Evolutionary conservation across 2,797 vertebrate species (phyloP), one percentile per base, ranked within the genome.

Genomic region (Sebastes steindachneri): DNA sequence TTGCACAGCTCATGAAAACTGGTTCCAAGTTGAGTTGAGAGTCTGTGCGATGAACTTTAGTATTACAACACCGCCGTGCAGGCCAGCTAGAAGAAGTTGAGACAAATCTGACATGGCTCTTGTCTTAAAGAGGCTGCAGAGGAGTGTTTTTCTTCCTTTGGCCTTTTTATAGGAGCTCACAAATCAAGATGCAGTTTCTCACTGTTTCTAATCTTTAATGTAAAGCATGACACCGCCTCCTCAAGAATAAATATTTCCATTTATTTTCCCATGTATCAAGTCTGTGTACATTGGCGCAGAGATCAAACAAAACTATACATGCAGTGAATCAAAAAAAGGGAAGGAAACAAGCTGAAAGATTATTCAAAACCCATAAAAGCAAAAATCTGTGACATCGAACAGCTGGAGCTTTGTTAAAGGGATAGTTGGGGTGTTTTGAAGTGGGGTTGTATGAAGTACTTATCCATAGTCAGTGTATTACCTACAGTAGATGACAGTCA

Each of bases 281-380:
- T 58, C 67, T 89, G 74, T 86, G 28, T 84, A 82, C 68, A 66
- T 73, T 92, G 87, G 80, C 78, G 77, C 23, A 51, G 29, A 75
- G 31, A 75, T 25, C 37, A 79, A 78, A 69, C n/a, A 68, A 78
- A 88, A 70, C 28, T 23, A 77, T 41, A 71, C 21, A 80, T 57
- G n/a, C 14, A 79, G 15, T 66, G 37, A 41, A 23, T 66, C 23
- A 72, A 73, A 66, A 33, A 72, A 60, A 41, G 17, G 31, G 17
- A 68, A 64, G 66, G 29, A 68, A 66, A 62, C 25, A 58, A 75
- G 55, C 12, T 17, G 28, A 59, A 45, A 55, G 60, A 87, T 72
- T n/a, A 84, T 67, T 58, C 2, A 67, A 51, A 80, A 33, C 4
- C 63, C 37, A 35, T 59, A 26, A 54, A 33, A 55, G 23, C 19